Base-by-base conservation (phyloP, 1,140 invertebrate genomes). In the Stratiolaelaps scimitus region DNA sequence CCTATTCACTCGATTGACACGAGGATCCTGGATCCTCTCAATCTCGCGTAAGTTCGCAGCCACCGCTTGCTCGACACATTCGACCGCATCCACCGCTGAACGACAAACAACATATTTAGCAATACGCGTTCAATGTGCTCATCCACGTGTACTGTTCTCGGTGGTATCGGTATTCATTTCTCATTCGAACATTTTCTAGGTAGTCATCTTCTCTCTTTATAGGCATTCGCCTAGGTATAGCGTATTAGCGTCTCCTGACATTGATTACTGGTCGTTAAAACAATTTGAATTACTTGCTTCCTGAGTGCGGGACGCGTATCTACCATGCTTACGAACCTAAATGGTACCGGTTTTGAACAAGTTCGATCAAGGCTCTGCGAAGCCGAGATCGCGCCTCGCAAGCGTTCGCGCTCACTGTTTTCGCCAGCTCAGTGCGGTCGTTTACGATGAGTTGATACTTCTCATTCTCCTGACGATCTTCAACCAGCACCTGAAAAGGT, bases 41-140 rank as follows among this genome's bases (percentile, higher is more conserved):
- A 34, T 23, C 10, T 17, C 20, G 17, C 53, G 53, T 29, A 60
- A 15, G 53, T 60, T 60, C 10, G 26, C 13, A 6, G 17, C 53
- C n/a, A 60, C 53, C 6, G 53, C 53, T 23, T 23, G 53, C 26
- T 60, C 53, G 53, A 60, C 10, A 60, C 26, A 26, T 60, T 20
- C 15, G 53, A 60, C 15, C 13, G 15, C 34, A 23, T 60, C 53
- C 26, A 26, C 26, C 13, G 15, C 53, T 60, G 23, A 15, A 40
- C 5, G 5, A 40, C 34, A 40, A 10, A 10, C 34, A 40, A 40
- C 10, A 40, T 40, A 40, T 40, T 40, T 40, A n/a, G n/a, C n/a
- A n/a, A n/a, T 10, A 40, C 34, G 34, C 10, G 10, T 40, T 40
- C 4, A 40, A 4, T 40, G 10, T 40, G 34, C n/a, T n/a, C n/a